phyloP scores from a whole-genome alignment of 1,140 invertebrate species.

The Ceratina australensis region DNA sequence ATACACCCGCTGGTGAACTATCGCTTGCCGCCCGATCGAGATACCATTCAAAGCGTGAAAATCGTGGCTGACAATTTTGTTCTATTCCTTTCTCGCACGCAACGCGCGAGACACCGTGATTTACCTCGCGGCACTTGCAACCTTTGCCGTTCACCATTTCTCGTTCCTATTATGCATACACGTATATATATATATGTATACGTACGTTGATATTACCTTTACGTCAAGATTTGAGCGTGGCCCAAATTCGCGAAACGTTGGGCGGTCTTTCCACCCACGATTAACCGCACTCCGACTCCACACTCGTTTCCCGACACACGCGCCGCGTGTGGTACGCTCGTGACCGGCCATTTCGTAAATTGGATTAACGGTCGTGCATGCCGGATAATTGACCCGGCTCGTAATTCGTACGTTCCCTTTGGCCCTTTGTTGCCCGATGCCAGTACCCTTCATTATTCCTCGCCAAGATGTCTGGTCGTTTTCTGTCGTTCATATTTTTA shows the following conservation, averaged over 20 bases:
- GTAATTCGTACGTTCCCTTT: conserved; percentile 43
- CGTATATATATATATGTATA: too few species aligned
- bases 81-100: background rate
- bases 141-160: background rate
- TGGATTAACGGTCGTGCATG: conserved; percentile 51
- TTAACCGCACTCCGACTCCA: conserved; percentile 25
- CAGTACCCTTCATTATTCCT: conserved; percentile 26
- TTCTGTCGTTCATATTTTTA: background rate
- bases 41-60: background rate
- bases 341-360: conserved; percentile 53
- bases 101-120: conserved; percentile 2
- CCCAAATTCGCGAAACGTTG: background rate
- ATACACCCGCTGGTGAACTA: too few species aligned
- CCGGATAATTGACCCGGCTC: conserved; percentile 44
- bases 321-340: conserved; percentile 51
- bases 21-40: background rate
- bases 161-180: too few species aligned
- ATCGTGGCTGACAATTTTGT: background rate
- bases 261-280: conserved; percentile 39
- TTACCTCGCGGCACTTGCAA: conserved; percentile 19
- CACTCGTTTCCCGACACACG: conserved; percentile 48
- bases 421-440: conserved; percentile 34
- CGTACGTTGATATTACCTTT: background rate
- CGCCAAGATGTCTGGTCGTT: background rate
- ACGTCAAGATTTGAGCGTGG: background rate